phyloP scores from a whole-genome alignment of 2,888 invertebrate genomes.

The Pseudococcus longispinus region DNA sequence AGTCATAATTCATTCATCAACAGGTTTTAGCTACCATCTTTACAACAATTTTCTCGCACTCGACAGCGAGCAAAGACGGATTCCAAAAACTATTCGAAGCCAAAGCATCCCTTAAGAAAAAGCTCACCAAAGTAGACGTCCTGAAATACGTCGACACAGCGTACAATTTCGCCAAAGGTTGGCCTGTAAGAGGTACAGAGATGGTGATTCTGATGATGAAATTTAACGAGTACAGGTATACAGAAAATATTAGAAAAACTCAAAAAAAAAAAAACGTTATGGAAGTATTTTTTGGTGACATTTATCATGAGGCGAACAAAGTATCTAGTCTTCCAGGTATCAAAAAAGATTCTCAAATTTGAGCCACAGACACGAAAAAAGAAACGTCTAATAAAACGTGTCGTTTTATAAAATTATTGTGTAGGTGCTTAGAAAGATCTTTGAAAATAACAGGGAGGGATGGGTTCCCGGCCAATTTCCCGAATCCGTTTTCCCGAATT shows the following conservation, averaged over 20 bases:
- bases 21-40: neutral
- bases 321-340: no score
- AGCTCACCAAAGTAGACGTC: neutral
- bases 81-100: neutral
- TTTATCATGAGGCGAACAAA: no score
- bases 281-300: neutral
- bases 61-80: neutral
- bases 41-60: neutral
- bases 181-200: neutral
- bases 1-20: neutral
- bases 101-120: neutral
- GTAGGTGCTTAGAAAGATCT: no score
- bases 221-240: neutral
- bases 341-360: no score
- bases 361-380: no score
- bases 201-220: neutral
- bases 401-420: no score
- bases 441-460: no score
- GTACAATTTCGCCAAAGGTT: neutral
- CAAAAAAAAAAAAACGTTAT: neutral
- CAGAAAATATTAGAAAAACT: neutral
- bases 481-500: no score
- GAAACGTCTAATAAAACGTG: no score
- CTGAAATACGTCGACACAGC: neutral
- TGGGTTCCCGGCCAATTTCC: no score